Base-by-base conservation (phyloP, 2,888 invertebrate species). In the Seira musarum region DNA sequence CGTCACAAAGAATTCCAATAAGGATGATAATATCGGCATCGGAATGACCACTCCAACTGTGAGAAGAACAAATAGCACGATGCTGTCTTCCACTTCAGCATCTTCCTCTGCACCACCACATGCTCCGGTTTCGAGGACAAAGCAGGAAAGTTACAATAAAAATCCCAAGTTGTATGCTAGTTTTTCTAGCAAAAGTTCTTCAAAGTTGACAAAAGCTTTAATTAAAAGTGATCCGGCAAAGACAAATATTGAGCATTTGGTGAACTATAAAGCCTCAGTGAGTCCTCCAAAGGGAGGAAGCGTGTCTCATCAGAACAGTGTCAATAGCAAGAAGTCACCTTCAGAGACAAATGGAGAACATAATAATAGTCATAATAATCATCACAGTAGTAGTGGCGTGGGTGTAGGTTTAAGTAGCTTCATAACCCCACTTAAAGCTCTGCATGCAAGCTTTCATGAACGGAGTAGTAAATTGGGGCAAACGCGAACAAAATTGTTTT, bases 221-320 rank as follows among this genome's bases (percentile, higher is more conserved):
- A 80, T 83, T 22, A 81, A 65, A 69, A 81, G 81, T 78, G 85
- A 85, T 71, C 85, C 85, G 19, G 82, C 84, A 3, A 85, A 84
- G 70, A 85, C 85, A 10, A 85, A 85, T 78, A 85, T 85, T 57
- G 85, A 85, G 21, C 85, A 85, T 71, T 76, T 85, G 61, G 85
- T 85, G 10, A 82, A 82, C 40, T 71, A 81, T 19, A 83, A 83
- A 66, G 73, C 19, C 60, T 53, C 25, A 2, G 3, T 8, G 30
- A 79, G 74, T n/a, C 73, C 72, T 17, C 78, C 67, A 40, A 71
- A 71, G 63, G 49, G 22, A 35, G 17, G n/a, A 30, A 61, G 57
- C n/a, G 17, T 10, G 15, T 6, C 24, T 60, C 30, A 30, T 69
- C 17, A 49, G 30, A 15, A 67, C 21, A 67, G 46, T 63, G 71